phyloP scores from a whole-genome alignment of 2,797 vertebrate species.

The Enoplosus armatus region DNA sequence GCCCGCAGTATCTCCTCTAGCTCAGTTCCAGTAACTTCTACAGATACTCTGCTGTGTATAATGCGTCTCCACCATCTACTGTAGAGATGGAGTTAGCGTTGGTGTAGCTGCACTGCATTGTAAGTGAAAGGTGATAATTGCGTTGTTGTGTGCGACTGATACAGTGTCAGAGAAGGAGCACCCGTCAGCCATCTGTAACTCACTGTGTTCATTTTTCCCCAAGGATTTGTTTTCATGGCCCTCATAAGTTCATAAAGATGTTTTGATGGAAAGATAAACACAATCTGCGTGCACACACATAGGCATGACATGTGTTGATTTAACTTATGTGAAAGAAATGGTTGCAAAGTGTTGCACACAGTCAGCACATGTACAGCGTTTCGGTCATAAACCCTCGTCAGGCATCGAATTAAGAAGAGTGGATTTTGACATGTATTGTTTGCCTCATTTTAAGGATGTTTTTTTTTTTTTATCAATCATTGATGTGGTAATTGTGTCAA shows the following conservation, averaged over 20 bases:
- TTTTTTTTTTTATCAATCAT: not conserved
- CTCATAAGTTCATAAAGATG: not conserved
- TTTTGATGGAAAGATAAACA: too few species aligned
- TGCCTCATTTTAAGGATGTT: not conserved
- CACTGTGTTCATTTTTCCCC: too few species aligned
- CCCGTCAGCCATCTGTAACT: not conserved
- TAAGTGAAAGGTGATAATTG: not conserved
- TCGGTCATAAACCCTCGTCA: too few species aligned
- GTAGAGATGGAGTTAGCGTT: not conserved
- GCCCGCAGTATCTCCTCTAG: slow-evolving; percentile 13
- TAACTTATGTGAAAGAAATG: not conserved
- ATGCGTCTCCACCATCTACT: slow-evolving; percentile 15
- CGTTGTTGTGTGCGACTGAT: too few species aligned
- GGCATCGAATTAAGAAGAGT: too few species aligned
- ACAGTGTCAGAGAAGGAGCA: not conserved
- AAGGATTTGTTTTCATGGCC: not conserved
- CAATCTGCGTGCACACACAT: not conserved
- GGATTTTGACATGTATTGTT: too few species aligned
- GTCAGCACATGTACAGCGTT: too few species aligned
- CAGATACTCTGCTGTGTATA: not conserved
- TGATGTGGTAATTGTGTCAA: not conserved
- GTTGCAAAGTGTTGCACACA: not conserved
- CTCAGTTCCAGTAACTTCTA: slow-evolving; percentile 9
- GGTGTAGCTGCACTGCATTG: not conserved
- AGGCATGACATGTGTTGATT: not conserved